Base-by-base conservation (phyloP, 2,888 invertebrate species). In the Tetramorium bicarinatum region DNA sequence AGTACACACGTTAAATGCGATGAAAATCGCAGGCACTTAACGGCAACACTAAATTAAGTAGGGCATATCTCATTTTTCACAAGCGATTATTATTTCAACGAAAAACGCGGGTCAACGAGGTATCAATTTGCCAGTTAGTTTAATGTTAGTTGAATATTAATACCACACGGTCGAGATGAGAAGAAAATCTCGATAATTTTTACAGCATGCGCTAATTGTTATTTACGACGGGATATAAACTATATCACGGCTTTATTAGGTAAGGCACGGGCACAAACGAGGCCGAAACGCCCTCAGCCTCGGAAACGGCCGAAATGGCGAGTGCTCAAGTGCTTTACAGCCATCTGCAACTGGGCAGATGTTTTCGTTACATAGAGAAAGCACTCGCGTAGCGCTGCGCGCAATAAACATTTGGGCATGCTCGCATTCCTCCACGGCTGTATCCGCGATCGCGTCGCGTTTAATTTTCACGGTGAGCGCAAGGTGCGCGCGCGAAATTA, bases 161-260 rank as follows among this genome's bases (percentile, higher is more conserved):
- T 86, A 13, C 25, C 9, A 15, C 88, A 85, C 74, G 83, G 76
- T 66, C 72, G 80, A 66, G 61, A 87, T 90, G 91, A 91, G 90
- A 89, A 74, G 85, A 81, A 85, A 71, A 88, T 77, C 86, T 83
- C 87, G 85, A 49, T n/a, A 88, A 92, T 92, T 91, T 91, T 90
- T 90, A 91, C 88, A 88, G 87, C 89, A 85, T 85, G 81, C 86
- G 86, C 92, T 93, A 93, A 93, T 93, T 93, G 92, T 93, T 93
- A 93, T 93, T 93, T 93, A 93, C 93, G 92, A 93, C 89, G 87
- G 89, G 90, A 77, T 91, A 91, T 92, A 92, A 92, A 92, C 88
- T 89, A 91, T 91, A 91, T 89, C 91, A 91, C 87, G 88, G 87
- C 91, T 93, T 92, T 92, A 93, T 92, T 92, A 92, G 92, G 90